A percentile compares a stretch with the other conserved stretches of the same genome.
These are phyloP conservation scores for Cottoperca gobio DNA, from an alignment of 2,797 vertebrate genomes.

Conservation along the genomic window DNA sequence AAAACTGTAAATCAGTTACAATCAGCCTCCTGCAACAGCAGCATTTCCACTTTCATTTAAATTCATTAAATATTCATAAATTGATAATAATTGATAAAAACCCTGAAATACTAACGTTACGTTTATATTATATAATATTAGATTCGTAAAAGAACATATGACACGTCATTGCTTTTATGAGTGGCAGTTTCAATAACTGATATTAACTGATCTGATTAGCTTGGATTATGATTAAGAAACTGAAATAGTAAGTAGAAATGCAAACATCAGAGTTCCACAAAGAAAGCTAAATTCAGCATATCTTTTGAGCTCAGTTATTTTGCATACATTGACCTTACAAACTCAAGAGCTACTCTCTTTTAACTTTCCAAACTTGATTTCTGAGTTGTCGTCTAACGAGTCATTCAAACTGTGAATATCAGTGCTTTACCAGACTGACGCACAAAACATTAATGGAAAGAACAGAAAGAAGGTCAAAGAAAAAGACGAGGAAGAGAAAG, in stretches of 20 bases:
- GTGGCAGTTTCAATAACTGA: not conserved
- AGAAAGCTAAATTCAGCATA: not conserved
- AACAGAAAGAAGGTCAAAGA: conserved; percentile 23
- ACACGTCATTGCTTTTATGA: not conserved
- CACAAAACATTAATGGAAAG: conserved; percentile 12
- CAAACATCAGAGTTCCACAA: not conserved
- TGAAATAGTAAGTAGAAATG: not conserved
- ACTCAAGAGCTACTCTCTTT: not conserved
- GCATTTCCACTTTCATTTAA: conserved; percentile 2
- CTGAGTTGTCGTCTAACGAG: not conserved
- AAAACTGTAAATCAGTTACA: conserved; percentile 4
- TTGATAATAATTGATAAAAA: too few species aligned
- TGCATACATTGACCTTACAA: not conserved
- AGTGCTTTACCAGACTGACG: not conserved
- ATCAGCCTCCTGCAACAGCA: not conserved
- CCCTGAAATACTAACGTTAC: too few species aligned
- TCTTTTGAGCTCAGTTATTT: not conserved
- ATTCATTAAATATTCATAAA: not conserved
- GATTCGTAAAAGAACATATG: not conserved
- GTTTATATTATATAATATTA: not conserved
- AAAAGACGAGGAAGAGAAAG: not conserved
- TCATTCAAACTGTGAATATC: conserved; percentile 6
- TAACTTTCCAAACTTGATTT: conserved; percentile 9
- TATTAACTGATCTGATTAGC: too few species aligned
- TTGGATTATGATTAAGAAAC: conserved; percentile 4